A percentile compares a stretch with the other conserved stretches of the same genome.
These are phyloP conservation scores for Chondrilla cf. caribensis DNA, from an alignment of 37 sponge, comb jelly and placozoan species.

Conservation along the genomic window DNA sequence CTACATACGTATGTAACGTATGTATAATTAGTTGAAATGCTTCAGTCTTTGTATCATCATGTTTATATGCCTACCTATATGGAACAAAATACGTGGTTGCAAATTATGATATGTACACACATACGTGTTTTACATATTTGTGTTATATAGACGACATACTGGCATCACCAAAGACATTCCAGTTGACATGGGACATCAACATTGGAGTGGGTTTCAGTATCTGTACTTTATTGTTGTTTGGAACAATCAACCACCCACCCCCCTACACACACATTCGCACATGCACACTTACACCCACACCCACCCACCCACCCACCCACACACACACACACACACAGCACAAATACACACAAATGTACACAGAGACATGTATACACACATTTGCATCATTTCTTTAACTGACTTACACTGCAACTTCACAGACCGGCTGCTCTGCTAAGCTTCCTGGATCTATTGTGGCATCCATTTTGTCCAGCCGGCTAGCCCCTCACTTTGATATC, in stretches of 20 bases:
- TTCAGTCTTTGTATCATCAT: too few relatives aligned
- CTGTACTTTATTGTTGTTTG: neutral
- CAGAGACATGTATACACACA: too few relatives aligned
- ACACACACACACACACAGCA: neutral
- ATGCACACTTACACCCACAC: neutral
- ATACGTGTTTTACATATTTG: too few relatives aligned
- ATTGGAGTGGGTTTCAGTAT: slow-evolving; percentile 19
- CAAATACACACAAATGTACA: too few relatives aligned
- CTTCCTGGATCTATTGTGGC: slow-evolving; percentile 27
- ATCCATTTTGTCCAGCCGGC: slow-evolving; percentile 26
- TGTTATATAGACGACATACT: neutral
- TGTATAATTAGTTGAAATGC: too few relatives aligned
- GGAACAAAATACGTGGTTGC: too few relatives aligned
- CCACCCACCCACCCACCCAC: neutral
- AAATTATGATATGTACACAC: too few relatives aligned
- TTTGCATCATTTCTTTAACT: neutral
- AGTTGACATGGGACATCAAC: slow-evolving; percentile 14
- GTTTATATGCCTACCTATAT: too few relatives aligned
- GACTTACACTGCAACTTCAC: too few relatives aligned
- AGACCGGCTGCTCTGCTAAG: slow-evolving; percentile 13
- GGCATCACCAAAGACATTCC: neutral
- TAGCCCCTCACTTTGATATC: slow-evolving; percentile 48
- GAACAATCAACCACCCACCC: neutral
- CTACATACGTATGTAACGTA: too few relatives aligned
- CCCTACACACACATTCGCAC: neutral